phyloP scores from a whole-genome alignment of 1,140 invertebrate species.

The Drusus annulatus region DNA sequence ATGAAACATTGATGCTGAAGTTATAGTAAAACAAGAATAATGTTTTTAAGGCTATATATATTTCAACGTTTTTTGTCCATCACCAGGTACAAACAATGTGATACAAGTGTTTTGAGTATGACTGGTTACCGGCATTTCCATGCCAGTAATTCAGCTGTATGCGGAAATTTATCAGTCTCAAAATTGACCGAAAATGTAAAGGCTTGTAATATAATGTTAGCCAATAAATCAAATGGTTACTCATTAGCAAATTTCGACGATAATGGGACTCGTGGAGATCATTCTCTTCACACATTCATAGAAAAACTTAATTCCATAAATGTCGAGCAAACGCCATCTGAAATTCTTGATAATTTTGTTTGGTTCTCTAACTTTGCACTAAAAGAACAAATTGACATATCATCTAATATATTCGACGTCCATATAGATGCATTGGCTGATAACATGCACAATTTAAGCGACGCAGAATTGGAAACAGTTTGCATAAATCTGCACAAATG shows the following conservation, averaged over 20 bases:
- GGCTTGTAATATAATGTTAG: not conserved
- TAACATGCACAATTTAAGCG: conserved; percentile 65
- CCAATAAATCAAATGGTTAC: not conserved
- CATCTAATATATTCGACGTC: conserved; percentile 63
- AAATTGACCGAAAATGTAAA: no score
- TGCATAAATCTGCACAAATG: conserved; percentile 62
- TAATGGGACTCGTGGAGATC: not conserved
- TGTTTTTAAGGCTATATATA: no score
- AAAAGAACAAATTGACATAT: conserved; percentile 60
- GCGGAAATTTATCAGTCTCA: no score
- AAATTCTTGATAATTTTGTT: conserved; percentile 64
- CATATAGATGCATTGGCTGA: conserved; percentile 66
- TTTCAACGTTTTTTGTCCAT: no score
- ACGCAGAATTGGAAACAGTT: conserved; percentile 65
- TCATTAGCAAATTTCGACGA: not conserved
- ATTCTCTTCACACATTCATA: not conserved
- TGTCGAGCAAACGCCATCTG: conserved; percentile 1
- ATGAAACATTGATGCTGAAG: no score
- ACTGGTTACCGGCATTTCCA: no score
- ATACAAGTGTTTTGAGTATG: no score
- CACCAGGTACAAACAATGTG: no score
- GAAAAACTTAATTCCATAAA: conserved; percentile 37
- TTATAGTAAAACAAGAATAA: no score
- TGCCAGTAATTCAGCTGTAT: no score
- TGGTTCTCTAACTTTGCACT: conserved; percentile 63